A percentile compares a stretch with the other conserved stretches of the same genome.
These are phyloP conservation scores for Ormyrus thymus DNA, from an alignment of 2,888 invertebrate genomes.

Conservation along the genomic window DNA sequence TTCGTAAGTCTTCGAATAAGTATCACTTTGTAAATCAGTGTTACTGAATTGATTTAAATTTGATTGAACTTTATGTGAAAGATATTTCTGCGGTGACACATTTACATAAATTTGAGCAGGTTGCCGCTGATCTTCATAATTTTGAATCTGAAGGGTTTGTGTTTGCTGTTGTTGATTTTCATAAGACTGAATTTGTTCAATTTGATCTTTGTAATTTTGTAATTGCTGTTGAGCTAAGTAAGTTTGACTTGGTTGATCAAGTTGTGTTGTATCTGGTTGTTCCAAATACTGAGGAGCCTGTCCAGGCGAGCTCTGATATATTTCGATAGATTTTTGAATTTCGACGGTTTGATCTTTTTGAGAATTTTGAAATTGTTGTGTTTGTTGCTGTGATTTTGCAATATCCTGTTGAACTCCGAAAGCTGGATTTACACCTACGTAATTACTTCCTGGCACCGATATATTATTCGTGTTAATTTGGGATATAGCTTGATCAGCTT, in stretches of 20 bases:
- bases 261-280: slow-evolving; percentile 59
- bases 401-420: slow-evolving; percentile 50
- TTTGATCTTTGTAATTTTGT: neutral
- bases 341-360: slow-evolving; percentile 62
- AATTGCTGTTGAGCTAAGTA: neutral
- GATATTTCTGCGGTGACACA: slow-evolving; percentile 7
- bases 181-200: neutral
- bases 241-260: slow-evolving; percentile 34
- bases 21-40: neutral
- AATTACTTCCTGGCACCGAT: slow-evolving; percentile 52
- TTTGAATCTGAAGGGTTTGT: neutral
- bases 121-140: slow-evolving; percentile 59
- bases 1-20: slow-evolving; percentile 15
- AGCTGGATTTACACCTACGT: slow-evolving; percentile 56
- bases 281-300: slow-evolving; percentile 71
- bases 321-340: slow-evolving; percentile 71
- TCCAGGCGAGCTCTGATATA: slow-evolving; percentile 69
- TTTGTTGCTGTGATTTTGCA: slow-evolving; percentile 8
- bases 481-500: slow-evolving; percentile 16
- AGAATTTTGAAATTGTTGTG: neutral
- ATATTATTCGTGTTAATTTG: neutral
- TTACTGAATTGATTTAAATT: slow-evolving; percentile 26
- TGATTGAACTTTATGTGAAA: slow-evolving; percentile 21
- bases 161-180: too few species aligned
- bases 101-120: neutral